Evolutionary conservation across 2,113 vertebrate species (phyloP).

Genomic region (Dipodomys merriami): DNA sequence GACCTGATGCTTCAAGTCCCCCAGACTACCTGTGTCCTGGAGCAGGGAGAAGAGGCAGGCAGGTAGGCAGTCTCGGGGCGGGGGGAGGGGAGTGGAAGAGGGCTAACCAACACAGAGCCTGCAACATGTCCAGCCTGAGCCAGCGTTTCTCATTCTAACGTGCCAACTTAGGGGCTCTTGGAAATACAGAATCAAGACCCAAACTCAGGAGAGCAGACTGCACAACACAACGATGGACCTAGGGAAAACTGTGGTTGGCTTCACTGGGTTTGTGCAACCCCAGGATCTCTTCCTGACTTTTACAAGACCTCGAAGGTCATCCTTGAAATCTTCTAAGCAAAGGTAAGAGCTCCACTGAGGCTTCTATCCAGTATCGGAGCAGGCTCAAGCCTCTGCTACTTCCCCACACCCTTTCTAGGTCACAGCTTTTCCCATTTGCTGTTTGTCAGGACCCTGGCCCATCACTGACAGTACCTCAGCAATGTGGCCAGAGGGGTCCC

Average conservation of each 20-base stretch:
- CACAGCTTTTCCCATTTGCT: not conserved
- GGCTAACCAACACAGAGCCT: not conserved
- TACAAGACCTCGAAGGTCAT: not conserved
- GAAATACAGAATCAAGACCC: not conserved
- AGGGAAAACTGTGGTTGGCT: not conserved
- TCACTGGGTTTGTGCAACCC: not conserved
- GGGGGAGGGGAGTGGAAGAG: not conserved
- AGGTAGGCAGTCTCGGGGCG: not conserved
- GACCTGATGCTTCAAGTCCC: not conserved
- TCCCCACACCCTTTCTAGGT: not conserved
- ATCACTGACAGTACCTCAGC: not conserved
- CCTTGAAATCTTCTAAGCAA: not conserved
- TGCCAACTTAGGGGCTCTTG: not conserved
- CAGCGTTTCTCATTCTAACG: not conserved
- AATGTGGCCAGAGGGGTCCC: not conserved
- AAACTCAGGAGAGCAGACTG: not conserved
- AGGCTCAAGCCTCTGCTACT: not conserved
- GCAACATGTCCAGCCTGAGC: accelerated
- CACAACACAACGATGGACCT: not conserved
- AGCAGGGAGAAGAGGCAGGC: not conserved
- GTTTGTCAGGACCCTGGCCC: not conserved
- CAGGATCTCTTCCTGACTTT: not conserved
- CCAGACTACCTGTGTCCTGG: not conserved
- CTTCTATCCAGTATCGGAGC: not conserved
- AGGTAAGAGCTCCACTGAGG: not conserved